phyloP scores from a whole-genome alignment of 2,797 vertebrate species.

The Scleropages formosus region DNA sequence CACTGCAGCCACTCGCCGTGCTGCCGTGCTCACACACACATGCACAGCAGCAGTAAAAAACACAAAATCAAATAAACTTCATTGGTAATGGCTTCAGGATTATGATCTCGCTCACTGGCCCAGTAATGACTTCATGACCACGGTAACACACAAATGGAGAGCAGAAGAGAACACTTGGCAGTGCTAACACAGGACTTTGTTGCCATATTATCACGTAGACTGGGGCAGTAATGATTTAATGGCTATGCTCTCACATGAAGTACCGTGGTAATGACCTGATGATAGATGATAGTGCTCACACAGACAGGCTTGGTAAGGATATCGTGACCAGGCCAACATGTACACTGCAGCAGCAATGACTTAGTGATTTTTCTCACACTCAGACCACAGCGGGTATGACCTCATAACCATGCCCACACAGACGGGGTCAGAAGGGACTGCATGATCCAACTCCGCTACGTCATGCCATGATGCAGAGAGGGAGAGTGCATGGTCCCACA shows the following conservation, averaged over 20 bases:
- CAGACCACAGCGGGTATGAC: too few species aligned
- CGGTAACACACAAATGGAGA: too few species aligned
- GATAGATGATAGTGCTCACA: not conserved
- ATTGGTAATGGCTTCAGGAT: too few species aligned
- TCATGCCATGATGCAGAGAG: not conserved
- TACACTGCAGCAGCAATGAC: too few species aligned
- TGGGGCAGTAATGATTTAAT: not conserved
- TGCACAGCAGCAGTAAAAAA: not conserved
- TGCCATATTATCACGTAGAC: not conserved
- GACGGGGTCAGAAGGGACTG: not conserved
- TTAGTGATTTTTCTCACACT: too few species aligned
- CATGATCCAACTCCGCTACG: not conserved
- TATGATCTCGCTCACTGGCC: too few species aligned
- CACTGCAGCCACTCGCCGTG: not conserved
- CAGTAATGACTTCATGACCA: too few species aligned
- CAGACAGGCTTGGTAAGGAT: not conserved
- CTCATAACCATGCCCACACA: too few species aligned
- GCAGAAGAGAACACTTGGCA: not conserved
- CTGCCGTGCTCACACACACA: too few species aligned
- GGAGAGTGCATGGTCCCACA: not conserved
- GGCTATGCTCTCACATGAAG: not conserved
- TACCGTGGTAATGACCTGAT: not conserved
- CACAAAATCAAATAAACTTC: not conserved
- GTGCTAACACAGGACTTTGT: not conserved
- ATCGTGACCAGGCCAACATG: not conserved